A percentile compares a stretch with the other conserved stretches of the same genome.
These are phyloP conservation scores for Cynoglossus semilaevis DNA, from an alignment of 2,113 vertebrate genomes.

Conservation along the genomic window DNA sequence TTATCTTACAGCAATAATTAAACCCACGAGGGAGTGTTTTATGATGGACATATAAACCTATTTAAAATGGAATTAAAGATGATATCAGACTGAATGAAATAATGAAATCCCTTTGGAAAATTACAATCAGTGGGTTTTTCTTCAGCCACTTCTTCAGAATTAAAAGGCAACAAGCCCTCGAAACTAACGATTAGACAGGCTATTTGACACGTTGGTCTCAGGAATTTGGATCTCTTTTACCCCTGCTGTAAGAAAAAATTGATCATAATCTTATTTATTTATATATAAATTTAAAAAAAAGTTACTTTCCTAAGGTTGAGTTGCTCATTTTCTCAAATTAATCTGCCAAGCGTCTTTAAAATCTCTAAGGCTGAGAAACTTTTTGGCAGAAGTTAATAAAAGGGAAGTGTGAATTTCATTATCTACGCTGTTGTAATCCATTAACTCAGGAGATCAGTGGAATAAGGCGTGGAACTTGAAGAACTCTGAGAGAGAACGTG, in stretches of 20 bases:
- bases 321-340: conserved; percentile 12
- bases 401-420: conserved; percentile 33
- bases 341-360: conserved; percentile 38
- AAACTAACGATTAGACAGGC: conserved; percentile 49
- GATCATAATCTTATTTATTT: too few species aligned
- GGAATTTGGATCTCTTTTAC: conserved; percentile 39
- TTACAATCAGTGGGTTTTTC: conserved; percentile 44
- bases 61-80: conserved; percentile 78
- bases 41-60: conserved; percentile 75
- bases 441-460: conserved; percentile 43
- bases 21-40: conserved; percentile 72
- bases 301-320: conserved; percentile 11
- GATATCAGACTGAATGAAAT: conserved; percentile 64
- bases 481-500: conserved; percentile 34
- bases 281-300: conserved; percentile 12
- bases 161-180: conserved; percentile 56
- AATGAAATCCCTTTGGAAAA: conserved; percentile 71
- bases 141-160: conserved; percentile 45
- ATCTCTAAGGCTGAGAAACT: conserved; percentile 31
- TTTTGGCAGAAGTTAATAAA: conserved; percentile 21
- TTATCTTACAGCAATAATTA: conserved; percentile 72
- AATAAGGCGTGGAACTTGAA: conserved; percentile 41
- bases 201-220: conserved; percentile 59
- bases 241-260: conserved; percentile 4
- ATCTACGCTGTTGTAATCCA: conserved; percentile 28